phyloP scores from a whole-genome alignment of 2,113 vertebrate species.

The Paedocypris sp. region DNA sequence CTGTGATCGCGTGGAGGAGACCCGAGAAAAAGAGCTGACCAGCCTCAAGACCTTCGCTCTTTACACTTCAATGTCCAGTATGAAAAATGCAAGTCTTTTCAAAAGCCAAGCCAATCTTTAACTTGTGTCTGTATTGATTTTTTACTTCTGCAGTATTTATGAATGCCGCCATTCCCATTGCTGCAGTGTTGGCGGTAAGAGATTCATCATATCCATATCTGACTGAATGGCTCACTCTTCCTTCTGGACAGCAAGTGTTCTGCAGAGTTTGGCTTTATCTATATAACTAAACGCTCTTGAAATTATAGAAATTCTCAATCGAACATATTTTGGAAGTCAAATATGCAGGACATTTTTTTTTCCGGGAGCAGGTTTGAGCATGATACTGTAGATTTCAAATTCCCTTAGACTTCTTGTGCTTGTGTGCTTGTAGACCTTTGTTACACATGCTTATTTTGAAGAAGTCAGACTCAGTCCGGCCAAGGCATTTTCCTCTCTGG shows the following conservation, averaged over 20 bases:
- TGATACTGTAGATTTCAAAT: too few relatives aligned
- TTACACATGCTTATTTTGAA: constrained; percentile 64
- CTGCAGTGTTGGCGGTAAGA: constrained; percentile 90
- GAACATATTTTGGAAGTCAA: too few relatives aligned
- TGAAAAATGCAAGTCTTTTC: too few relatives aligned
- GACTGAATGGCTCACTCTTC: too few relatives aligned
- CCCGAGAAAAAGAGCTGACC: constrained; percentile 79
- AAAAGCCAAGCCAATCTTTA: too few relatives aligned
- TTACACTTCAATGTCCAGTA: constrained; percentile 80
- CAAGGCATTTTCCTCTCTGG: constrained; percentile 83
- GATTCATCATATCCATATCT: not conserved
- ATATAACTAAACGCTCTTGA: too few relatives aligned
- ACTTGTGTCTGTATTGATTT: too few relatives aligned
- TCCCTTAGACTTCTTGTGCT: not conserved
- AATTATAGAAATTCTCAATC: too few relatives aligned
- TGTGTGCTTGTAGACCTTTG: constrained; percentile 70
- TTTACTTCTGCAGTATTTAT: constrained; percentile 75
- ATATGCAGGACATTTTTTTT: too few relatives aligned
- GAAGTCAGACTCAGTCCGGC: constrained; percentile 55
- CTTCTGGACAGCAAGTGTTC: too few relatives aligned
- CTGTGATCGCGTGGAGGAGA: constrained; percentile 85
- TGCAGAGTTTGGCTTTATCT: too few relatives aligned
- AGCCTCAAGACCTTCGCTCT: constrained; percentile 79
- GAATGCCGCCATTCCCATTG: constrained; percentile 94
- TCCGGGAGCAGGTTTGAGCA: too few relatives aligned